Evolutionary conservation across 2,888 invertebrate genomes (phyloP).

Genomic region (Luperina nickerlii): DNA sequence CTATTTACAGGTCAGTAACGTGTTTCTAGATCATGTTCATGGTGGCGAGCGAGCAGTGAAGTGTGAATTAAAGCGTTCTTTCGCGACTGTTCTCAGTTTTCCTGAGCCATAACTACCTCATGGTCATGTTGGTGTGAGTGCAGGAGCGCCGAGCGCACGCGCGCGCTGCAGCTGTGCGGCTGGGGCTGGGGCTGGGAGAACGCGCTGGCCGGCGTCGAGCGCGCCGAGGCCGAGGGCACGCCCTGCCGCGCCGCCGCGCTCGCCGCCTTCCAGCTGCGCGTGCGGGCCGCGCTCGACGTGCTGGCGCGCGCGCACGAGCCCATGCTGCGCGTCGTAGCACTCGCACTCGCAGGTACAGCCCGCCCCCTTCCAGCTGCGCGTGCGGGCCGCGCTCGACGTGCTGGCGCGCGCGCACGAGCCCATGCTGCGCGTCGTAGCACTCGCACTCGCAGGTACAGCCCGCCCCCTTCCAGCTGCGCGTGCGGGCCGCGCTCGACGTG

Average conservation of each 20-base stretch:
- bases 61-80: too few relatives aligned
- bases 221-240: constrained; percentile 93
- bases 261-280: constrained; percentile 96
- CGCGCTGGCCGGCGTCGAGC: constrained; percentile 86
- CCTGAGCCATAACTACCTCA: too few relatives aligned
- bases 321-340: constrained; percentile 82
- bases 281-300: constrained; percentile 96
- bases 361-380: constrained; percentile 96
- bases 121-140: not conserved
- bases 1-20: constrained; percentile 75
- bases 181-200: constrained; percentile 96
- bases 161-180: constrained; percentile 96
- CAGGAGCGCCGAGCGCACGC: constrained; percentile 94
- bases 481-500: constrained; percentile 96
- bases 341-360: constrained; percentile 92
- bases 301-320: constrained; percentile 92
- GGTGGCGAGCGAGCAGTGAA: too few relatives aligned
- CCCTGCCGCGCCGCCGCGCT: constrained; percentile 96
- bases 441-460: constrained; percentile 90
- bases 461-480: constrained; percentile 96
- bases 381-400: constrained; percentile 96
- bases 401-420: constrained; percentile 92
- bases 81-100: too few relatives aligned
- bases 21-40: too few relatives aligned
- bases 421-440: constrained; percentile 82